Evolutionary conservation across 2,888 invertebrate species (phyloP), one percentile per base, ranked within the genome.

Genomic region (Noctua comes): DNA sequence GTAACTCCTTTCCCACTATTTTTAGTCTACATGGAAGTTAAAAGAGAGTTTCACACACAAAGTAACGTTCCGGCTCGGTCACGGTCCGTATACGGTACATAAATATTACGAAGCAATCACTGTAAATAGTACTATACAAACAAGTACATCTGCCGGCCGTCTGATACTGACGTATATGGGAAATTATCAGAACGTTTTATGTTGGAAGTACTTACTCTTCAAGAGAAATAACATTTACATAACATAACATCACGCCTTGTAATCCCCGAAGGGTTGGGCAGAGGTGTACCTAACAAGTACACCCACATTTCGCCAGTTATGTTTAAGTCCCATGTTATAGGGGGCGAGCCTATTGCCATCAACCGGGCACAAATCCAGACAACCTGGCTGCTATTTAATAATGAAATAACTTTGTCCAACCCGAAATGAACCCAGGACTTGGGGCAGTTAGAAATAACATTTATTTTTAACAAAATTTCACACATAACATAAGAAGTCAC

Each of bases 51-150:
- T 79, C 76, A 90, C 88, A 90, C 91, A 92, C 91, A 70, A 91
- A 86, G 89, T 85, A 84, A 76, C 86, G 88, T 86, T 85, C 88
- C 91, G 85, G 87, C 84, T 72, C 68, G 86, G 88, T 79, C 88
- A 85, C 74, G 87, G 88, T 31, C 65, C 72, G 87, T 89, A 90
- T 91, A 89, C 91, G 85, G 87, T 87, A 92, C 92, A 93, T 93
- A 94, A 93, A 95, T 91, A 93, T 92, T 89, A 92, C 91, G 88
- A 87, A 91, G 93, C 94, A 94, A 94, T 95, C 95, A 92, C 92
- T 92, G 93, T 93, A 93, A 94, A 94, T 93, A 93, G 90, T 90
- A 74, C 89, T 88, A 92, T 90, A 91, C 91, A 91, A 86, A 87
- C 89, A 91, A 92, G 91, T 91, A 92, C 88, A 82, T 77, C 83